Base-by-base conservation (phyloP, 1,140 invertebrate species). In the Drosophila pectinifera region DNA sequence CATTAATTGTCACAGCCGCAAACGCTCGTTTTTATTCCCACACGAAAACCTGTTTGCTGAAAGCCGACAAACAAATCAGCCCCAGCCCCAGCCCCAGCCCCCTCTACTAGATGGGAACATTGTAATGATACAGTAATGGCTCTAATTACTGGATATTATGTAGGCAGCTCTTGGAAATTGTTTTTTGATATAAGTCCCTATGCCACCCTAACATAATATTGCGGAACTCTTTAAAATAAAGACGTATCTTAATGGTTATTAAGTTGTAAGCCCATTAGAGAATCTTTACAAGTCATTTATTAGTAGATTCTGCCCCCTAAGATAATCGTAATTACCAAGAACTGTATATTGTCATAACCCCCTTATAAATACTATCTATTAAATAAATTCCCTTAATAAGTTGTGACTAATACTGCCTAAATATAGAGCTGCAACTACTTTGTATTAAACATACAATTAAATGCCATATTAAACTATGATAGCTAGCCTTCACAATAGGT, bases 1-100 rank as follows among this genome's bases (percentile, higher is more conserved):
- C n/a, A 11, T 7, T 36, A 45, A 62, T 26, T 45, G 67, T 69
- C 63, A 55, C 24, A 20, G 24, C n/a, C n/a, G 26, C 20, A 4
- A 24, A 18, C 34, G 18, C 64, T 42, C 20, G 26, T 67, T 34
- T 49, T 42, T 10, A 48, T 51, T 65, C 61, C 28, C 64, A 51
- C 64, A 51, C 62, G 22, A 45, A 58, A 62, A 70, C 63, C 67
- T 31, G 48, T 68, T 70, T 45, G 31, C 31, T 11, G 13, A 54
- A 54, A 69, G 11, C 46, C 45, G 18, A 65, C 43, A 67, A 65
- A 48, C 42, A 43, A 63, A 34, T 18, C 28, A 34, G 28, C 5
- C 20, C 7, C 22, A 42, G 14, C 18, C 54, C 10, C 20, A 6
- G n/a, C n/a, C n/a, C n/a, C n/a, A 22, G 22, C 24, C 14, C n/a